A percentile compares a stretch with the other conserved stretches of the same genome.
These are phyloP conservation scores for Panzeria rudis DNA, from an alignment of 2,888 invertebrate genomes.

Conservation along the genomic window DNA sequence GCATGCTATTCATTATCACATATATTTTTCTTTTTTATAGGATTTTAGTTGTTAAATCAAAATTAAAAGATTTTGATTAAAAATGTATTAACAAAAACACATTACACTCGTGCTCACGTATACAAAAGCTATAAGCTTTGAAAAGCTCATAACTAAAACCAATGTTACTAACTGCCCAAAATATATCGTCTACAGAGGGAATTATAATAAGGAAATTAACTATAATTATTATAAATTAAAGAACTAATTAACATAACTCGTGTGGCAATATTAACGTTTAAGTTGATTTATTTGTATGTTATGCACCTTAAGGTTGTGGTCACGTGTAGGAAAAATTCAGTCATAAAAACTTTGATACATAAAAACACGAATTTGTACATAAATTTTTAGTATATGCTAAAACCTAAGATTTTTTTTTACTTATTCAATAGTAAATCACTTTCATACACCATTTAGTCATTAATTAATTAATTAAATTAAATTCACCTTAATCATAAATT, in stretches of 20 bases:
- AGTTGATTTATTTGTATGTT: slow-evolving; percentile 42
- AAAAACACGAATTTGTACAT: slow-evolving; percentile 47
- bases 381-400: slow-evolving; percentile 10
- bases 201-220: slow-evolving; percentile 31
- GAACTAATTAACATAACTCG: slow-evolving; percentile 12
- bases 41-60: slow-evolving; percentile 81
- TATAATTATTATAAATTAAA: background rate
- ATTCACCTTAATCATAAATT: slow-evolving; percentile 75
- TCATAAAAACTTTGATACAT: slow-evolving; percentile 6
- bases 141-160: slow-evolving; percentile 41
- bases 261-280: slow-evolving; percentile 67
- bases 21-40: slow-evolving; percentile 81
- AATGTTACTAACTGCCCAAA: slow-evolving; percentile 64
- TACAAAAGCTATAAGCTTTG: slow-evolving; percentile 49
- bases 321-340: slow-evolving; percentile 41
- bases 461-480: background rate
- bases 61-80: slow-evolving; percentile 27
- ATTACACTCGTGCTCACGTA: slow-evolving; percentile 12
- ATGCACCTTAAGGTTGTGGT: slow-evolving; percentile 70
- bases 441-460: slow-evolving; percentile 34
- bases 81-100: slow-evolving; percentile 20
- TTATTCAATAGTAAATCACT: slow-evolving; percentile 34
- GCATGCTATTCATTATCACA: slow-evolving; percentile 51
- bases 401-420: slow-evolving; percentile 11
- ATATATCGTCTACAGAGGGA: slow-evolving; percentile 38